phyloP scores from a whole-genome alignment of 2,888 invertebrate genomes.

The Parnassius mnemosyne region DNA sequence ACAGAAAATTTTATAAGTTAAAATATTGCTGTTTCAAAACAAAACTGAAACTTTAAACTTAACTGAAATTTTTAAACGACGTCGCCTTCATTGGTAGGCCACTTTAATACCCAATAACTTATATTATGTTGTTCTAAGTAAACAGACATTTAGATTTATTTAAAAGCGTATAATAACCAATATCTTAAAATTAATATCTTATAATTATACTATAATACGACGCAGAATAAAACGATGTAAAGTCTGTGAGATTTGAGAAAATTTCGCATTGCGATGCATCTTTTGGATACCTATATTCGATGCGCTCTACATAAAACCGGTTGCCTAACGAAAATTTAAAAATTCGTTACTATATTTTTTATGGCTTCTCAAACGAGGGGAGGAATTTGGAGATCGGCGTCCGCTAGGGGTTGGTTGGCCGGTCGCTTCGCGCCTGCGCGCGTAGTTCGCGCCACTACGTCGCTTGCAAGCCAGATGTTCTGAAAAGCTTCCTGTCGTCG shows the following conservation, averaged over 20 bases:
- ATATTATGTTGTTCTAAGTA: not conserved
- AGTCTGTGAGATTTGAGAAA: conserved; percentile 5
- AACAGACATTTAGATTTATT: not conserved
- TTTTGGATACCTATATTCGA: conserved; percentile 27
- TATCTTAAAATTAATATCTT: not conserved
- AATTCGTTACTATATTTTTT: conserved; percentile 76
- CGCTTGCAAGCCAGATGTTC: conserved; percentile 80
- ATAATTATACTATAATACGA: not conserved
- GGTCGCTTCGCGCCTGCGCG: conserved; percentile 76
- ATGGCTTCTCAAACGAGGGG: conserved; percentile 73
- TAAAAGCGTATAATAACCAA: not conserved
- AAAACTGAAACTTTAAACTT: not conserved
- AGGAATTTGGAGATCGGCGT: conserved; percentile 67
- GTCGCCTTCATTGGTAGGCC: not conserved
- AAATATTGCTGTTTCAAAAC: too few species aligned
- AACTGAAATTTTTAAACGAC: not conserved
- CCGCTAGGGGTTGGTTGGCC: conserved; percentile 68
- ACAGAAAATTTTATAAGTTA: not conserved
- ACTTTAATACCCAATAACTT: not conserved
- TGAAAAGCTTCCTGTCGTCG: conserved; percentile 78
- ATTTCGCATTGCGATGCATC: conserved; percentile 24
- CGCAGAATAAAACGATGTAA: conserved; percentile 3
- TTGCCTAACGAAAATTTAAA: conserved; percentile 68
- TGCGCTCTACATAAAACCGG: conserved; percentile 60
- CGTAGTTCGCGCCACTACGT: conserved; percentile 81